A percentile compares a stretch with the other conserved stretches of the same genome.
Conservation (phyloP, 2,113 vertebrate genomes). For the Dunckerocampus dactyliophorus region DNA sequence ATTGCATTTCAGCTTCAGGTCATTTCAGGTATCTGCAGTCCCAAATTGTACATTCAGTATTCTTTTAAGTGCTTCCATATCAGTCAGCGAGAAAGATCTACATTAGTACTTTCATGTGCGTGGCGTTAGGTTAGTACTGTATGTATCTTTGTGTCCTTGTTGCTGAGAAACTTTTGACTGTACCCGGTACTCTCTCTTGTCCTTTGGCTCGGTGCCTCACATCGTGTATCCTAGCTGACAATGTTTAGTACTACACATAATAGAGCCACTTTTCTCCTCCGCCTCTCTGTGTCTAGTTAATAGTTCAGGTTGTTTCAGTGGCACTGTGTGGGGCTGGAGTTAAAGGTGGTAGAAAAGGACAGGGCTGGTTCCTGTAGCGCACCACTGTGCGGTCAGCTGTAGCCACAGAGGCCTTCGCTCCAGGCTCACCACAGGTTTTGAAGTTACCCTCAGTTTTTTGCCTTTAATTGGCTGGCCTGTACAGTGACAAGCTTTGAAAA, state of each 20-base stretch:
- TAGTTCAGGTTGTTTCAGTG: conserved; percentile 17
- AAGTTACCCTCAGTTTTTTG: conserved; percentile 46
- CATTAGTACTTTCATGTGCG: conserved; percentile 41
- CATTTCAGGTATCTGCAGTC: conserved; percentile 19
- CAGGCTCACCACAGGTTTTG: conserved; percentile 25
- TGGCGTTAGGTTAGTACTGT: conserved; percentile 26
- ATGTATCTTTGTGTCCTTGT: conserved; percentile 31
- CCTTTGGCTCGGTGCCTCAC: conserved; percentile 26
- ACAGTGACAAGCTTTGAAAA: conserved; percentile 46
- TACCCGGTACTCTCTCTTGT: conserved; percentile 24
- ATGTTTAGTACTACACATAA: background rate
- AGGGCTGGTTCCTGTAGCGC: conserved; percentile 61
- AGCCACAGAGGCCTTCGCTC: conserved; percentile 19
- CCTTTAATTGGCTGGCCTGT: conserved; percentile 53
- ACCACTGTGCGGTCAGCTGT: conserved; percentile 27
- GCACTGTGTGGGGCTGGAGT: conserved; percentile 22
- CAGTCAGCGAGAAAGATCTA: conserved; percentile 15
- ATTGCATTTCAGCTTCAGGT: conserved; percentile 18
- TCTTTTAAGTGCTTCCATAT: conserved; percentile 11
- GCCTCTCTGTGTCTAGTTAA: conserved; percentile 20
- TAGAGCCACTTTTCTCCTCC: conserved; percentile 16
- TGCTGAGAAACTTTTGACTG: conserved; percentile 13
- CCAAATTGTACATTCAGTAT: conserved; percentile 9
- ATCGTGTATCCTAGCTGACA: conserved; percentile 13
- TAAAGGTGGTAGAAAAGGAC: conserved; percentile 26